Conservation (phyloP, 2,797 vertebrate genomes). For the Rhynchotus rufescens region DNA sequence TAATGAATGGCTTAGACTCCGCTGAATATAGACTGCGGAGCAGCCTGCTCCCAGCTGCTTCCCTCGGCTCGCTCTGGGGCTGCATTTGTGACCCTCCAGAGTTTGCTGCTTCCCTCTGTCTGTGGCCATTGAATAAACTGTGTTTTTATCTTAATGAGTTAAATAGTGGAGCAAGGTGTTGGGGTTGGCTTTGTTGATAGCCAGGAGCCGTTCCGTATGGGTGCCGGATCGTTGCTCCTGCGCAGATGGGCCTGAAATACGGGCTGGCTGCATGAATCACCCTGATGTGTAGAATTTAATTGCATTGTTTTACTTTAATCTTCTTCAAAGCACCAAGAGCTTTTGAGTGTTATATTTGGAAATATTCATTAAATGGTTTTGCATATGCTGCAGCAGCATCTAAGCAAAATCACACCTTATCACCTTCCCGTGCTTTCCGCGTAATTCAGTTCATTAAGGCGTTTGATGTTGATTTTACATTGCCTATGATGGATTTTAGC, state of each 20-base stretch:
- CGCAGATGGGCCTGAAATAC: background rate
- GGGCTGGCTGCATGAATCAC: background rate
- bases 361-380: slow-evolving; percentile 38
- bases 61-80: background rate
- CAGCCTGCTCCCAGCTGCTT: slow-evolving; percentile 34
- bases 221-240: background rate
- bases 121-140: background rate
- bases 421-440: background rate
- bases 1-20: background rate
- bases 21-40: slow-evolving; percentile 22
- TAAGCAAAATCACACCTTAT: background rate
- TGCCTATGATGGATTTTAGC: slow-evolving; percentile 2
- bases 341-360: slow-evolving; percentile 46
- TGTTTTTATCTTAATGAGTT: slow-evolving; percentile 9
- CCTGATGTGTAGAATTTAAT: slow-evolving; percentile 26
- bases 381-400: background rate
- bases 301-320: slow-evolving; percentile 53
- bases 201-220: background rate
- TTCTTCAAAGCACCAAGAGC: slow-evolving; percentile 37
- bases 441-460: background rate
- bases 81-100: background rate
- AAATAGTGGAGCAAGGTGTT: background rate
- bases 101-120: background rate
- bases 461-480: slow-evolving; percentile 6
- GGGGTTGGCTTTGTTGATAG: background rate